These are phyloP conservation scores for Lichenostomus cassidix DNA, from an alignment of 2,113 vertebrate genomes.

Conservation along the genomic window DNA sequence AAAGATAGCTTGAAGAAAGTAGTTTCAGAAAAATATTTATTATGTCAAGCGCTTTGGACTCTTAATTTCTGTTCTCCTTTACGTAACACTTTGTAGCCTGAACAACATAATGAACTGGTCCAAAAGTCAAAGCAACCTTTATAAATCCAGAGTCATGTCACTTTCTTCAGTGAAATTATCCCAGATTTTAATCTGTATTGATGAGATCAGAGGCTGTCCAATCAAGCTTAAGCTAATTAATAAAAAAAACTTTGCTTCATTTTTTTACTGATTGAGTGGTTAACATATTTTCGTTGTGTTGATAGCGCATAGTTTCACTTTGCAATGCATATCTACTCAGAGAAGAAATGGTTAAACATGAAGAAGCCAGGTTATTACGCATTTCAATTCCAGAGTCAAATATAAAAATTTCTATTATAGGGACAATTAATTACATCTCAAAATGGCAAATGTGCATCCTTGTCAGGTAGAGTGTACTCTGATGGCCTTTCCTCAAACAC, in stretches of 20 bases:
- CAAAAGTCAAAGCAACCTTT: not conserved
- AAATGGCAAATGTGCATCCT: slow-evolving; percentile 99
- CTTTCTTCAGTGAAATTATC: not conserved
- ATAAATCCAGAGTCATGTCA: not conserved
- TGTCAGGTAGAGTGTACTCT: slow-evolving; percentile 99
- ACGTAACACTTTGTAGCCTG: not conserved
- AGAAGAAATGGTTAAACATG: slow-evolving; percentile 88
- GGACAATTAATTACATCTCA: slow-evolving; percentile 99
- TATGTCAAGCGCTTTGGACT: not conserved
- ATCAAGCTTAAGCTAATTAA: slow-evolving; percentile 21
- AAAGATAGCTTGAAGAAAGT: not conserved
- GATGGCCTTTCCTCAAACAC: slow-evolving; percentile 99
- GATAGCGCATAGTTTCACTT: slow-evolving; percentile 1
- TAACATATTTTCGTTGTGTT: slow-evolving; percentile 32
- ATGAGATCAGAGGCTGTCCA: not conserved
- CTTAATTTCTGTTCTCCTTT: not conserved
- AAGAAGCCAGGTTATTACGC: slow-evolving; percentile 98
- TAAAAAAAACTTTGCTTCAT: not conserved
- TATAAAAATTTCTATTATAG: slow-evolving; percentile 99
- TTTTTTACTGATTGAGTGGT: slow-evolving; percentile 48
- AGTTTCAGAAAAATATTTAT: not conserved
- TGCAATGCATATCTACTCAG: slow-evolving; percentile 59
- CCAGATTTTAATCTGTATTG: not conserved
- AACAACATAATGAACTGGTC: not conserved
- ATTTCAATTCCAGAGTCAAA: slow-evolving; percentile 99